Evolutionary conservation across 2,797 vertebrate species (phyloP), one percentile per base, ranked within the genome.

Genomic region (Hybognathus amarus): DNA sequence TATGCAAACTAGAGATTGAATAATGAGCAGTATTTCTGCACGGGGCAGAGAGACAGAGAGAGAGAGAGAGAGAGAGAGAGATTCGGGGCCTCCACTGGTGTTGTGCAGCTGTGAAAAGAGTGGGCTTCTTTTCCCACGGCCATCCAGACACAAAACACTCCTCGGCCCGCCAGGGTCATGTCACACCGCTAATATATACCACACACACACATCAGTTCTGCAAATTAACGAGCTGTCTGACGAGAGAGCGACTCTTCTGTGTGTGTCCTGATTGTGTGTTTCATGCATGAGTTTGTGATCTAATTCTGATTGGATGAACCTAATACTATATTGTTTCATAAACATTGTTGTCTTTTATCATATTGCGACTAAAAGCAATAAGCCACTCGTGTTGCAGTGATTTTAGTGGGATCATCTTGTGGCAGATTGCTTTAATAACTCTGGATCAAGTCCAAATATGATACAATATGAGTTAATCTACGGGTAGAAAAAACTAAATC

Each of bases 61-160:
- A 45, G 42, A 42, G 42, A 42, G 42, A 42, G 40, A 42, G 40
- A 42, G 40, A 4, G 42, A 45, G 42, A 45, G 42, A 13, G 42
- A 45, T 1, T 12, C n/a, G 92, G 93, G 91, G 94, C 92, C 93
- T 95, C 94, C 93, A 92, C 92, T 93, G 93, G 93, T 93, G 95
- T 94, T 89, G 95, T 94, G 92, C 94, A 96, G 95, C 96, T 97
- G 97, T 97, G 96, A 97, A 97, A 97, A 94, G 95, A 95, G 94
- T 91, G 94, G 91, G 88, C 91, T 93, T 94, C 95, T 96, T 97
- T 97, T 97, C 97, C 96, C 97, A 97, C 97, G 97, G 93, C 96
- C 96, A 92, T 95, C 93, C 92, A 94, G 95, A 96, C 91, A 93
- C 91, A 88, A 94, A 94, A 95, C 94, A 95, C 94, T 93, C 93